Conservation (phyloP, 2,797 vertebrate genomes). For the Ateles fusciceps region DNA sequence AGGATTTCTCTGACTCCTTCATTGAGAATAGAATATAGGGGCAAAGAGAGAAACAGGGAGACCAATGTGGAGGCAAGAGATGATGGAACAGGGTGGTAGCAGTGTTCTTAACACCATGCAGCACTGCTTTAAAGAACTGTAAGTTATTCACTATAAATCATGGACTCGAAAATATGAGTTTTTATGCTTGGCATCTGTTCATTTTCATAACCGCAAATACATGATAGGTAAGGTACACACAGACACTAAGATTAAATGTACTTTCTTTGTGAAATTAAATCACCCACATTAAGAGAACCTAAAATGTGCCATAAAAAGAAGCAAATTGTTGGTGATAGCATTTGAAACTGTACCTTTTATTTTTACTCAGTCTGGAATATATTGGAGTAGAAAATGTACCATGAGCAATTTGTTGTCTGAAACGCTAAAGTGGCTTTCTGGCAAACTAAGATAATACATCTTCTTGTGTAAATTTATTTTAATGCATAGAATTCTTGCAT, state of each 20-base stretch:
- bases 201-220: conserved; percentile 40
- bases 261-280: conserved; percentile 55
- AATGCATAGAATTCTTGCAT: conserved; percentile 60
- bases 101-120: not conserved
- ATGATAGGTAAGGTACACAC: not conserved
- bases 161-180: not conserved
- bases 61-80: not conserved
- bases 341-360: conserved; percentile 63
- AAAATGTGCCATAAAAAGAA: conserved; percentile 65
- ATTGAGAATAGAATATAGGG: not conserved
- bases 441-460: conserved; percentile 65
- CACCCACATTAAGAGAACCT: conserved; percentile 55
- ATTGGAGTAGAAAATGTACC: conserved; percentile 66
- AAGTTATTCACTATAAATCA: not conserved
- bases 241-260: conserved; percentile 19
- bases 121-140: not conserved
- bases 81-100: not conserved
- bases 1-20: not conserved
- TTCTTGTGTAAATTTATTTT: conserved; percentile 55
- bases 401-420: conserved; percentile 66
- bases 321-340: conserved; percentile 58
- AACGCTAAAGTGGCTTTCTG: conserved; percentile 61
- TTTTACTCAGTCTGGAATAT: conserved; percentile 68
- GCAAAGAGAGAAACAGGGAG: not conserved
- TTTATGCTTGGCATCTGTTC: not conserved